These are phyloP conservation scores for Epistrophella euchroma DNA, from an alignment of 2,888 invertebrate genomes.

Conservation along the genomic window DNA sequence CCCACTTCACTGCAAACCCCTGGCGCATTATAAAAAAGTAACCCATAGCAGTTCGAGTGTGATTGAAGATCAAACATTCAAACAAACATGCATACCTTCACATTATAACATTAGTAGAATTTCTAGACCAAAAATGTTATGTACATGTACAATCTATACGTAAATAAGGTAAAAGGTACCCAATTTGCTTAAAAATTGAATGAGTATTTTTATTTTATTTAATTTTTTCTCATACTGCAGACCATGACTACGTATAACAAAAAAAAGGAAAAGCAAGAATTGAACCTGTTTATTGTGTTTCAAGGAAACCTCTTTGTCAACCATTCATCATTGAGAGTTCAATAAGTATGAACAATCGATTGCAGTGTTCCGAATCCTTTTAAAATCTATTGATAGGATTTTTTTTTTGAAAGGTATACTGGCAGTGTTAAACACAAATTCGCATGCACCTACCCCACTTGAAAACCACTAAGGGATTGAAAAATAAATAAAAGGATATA, in stretches of 20 bases:
- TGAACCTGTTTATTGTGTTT: background rate
- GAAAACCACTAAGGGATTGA: background rate
- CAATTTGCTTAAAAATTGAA: no score
- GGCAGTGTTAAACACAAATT: background rate
- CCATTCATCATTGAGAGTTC: slow-evolving; percentile 4
- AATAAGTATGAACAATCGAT: slow-evolving; percentile 13
- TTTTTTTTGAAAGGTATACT: background rate
- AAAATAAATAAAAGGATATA: background rate
- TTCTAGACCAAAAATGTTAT: no score
- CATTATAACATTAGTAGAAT: no score
- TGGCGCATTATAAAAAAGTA: no score
- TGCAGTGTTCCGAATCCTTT: background rate
- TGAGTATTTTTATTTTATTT: background rate
- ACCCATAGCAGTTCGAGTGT: no score
- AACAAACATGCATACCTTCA: no score
- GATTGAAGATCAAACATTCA: no score
- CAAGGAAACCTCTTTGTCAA: background rate
- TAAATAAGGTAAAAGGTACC: no score
- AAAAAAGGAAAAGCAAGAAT: background rate
- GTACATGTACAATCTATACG: no score
- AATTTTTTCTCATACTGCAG: background rate
- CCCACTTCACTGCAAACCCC: no score
- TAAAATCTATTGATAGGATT: background rate
- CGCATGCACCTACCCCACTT: background rate
- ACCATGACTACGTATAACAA: background rate